A percentile compares a stretch with the other conserved stretches of the same genome.
These are phyloP conservation scores for Alces alces DNA, from an alignment of 2,113 vertebrate species.

Conservation along the genomic window DNA sequence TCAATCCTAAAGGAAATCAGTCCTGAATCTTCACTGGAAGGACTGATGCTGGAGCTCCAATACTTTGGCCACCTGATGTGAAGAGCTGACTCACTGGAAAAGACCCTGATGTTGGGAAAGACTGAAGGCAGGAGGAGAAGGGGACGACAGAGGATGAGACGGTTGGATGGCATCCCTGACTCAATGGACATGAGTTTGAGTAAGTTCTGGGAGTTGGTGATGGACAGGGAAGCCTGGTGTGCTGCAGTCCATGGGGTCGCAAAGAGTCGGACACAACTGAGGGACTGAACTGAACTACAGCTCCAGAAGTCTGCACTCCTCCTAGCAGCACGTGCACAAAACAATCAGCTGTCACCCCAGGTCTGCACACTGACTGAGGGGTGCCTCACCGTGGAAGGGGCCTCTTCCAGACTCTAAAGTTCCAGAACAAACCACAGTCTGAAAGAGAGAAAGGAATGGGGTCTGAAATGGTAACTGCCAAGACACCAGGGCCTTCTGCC, in stretches of 20 bases:
- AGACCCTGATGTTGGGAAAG: not conserved
- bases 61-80: not conserved
- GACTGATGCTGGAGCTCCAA: not conserved
- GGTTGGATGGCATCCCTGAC: not conserved
- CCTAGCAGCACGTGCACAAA: not conserved
- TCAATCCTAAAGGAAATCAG: not conserved
- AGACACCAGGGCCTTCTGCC: not conserved
- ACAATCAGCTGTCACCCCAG: not conserved
- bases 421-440: not conserved
- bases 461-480: not conserved
- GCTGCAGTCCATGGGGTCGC: not conserved
- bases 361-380: not conserved
- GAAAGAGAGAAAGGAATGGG: not conserved
- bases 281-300: not conserved
- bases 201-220: not conserved
- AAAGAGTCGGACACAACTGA: not conserved
- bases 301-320: not conserved
- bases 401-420: not conserved
- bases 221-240: not conserved
- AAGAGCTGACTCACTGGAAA: not conserved
- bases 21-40: not conserved
- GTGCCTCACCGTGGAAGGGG: not conserved
- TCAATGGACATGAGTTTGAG: not conserved
- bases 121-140: not conserved
- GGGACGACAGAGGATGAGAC: not conserved